These are phyloP conservation scores for Falco biarmicus DNA, from an alignment of 2,797 vertebrate species.

Conservation along the genomic window DNA sequence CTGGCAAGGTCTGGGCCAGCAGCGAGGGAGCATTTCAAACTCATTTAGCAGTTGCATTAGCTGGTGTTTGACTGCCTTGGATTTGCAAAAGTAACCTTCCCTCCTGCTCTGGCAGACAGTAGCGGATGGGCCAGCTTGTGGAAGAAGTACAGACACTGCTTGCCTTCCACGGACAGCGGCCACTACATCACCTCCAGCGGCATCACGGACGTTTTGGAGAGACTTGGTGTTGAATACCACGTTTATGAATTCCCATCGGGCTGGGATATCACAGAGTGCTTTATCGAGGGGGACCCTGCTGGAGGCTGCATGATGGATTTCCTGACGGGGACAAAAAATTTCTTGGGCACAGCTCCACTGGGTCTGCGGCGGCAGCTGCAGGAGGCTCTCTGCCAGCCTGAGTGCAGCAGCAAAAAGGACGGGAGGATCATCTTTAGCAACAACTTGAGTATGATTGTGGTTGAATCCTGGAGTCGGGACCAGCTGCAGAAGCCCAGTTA, in stretches of 20 bases:
- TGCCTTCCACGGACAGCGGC: conserved; percentile 76
- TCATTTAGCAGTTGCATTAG: rapidly evolving
- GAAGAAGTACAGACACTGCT: conserved; percentile 66
- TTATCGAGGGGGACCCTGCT: conserved; percentile 78
- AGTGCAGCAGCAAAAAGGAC: conserved; percentile 77
- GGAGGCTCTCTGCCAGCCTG: conserved; percentile 77
- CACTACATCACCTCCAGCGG: conserved; percentile 80
- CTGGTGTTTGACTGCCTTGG: neutral
- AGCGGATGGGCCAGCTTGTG: conserved; percentile 82
- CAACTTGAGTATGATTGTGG: conserved; percentile 79
- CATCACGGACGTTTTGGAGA: conserved; percentile 76
- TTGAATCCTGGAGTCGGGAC: conserved; percentile 54
- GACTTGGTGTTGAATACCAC: conserved; percentile 66
- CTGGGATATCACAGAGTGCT: conserved; percentile 85
- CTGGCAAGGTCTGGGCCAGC: too few relatives aligned
- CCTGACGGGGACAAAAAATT: conserved; percentile 82
- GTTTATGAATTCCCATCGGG: conserved; percentile 74
- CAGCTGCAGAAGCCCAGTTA: neutral
- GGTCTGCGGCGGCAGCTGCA: conserved; percentile 77
- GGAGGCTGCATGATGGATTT: conserved; percentile 86
- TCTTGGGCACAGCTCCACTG: conserved; percentile 75
- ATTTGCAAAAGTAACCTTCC: neutral
- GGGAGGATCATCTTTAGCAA: conserved; percentile 85
- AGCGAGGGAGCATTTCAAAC: rapidly evolving
- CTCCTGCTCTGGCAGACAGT: conserved; percentile 61